Base-by-base conservation (phyloP, 1,140 invertebrate genomes). In the Brachionus angularis region DNA sequence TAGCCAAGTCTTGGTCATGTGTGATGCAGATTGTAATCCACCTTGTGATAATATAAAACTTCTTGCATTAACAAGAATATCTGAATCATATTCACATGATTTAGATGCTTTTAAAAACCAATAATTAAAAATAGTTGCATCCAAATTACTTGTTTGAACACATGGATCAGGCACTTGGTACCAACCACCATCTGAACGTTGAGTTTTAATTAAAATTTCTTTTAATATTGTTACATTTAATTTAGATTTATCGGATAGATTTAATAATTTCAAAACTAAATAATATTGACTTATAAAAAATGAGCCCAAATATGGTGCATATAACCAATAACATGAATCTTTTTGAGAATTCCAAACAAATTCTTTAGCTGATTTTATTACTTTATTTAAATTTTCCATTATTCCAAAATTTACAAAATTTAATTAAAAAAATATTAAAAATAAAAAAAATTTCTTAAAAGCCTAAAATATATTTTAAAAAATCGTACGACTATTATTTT, bases 261-360 rank as follows among this genome's bases (percentile, higher is more conserved):
- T 25, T n/a, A 67, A 33, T 7, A 47, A 67, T 12, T 29, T 47
- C 3, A 67, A 23, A 3, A 67, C 61, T 14, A 67, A n/a, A 46
- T 67, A 67, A 44, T 67, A 67, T 29, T 67, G 61, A 33, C 39
- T 46, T 21, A 49, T 67, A 25, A 67, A 67, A 47, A 67, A 67
- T 1, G 36, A 31, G 25, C 61, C 61, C 4, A 67, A 27, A 46
- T 67, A 67, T 2, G 61, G 61, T 12, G 61, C 25, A 29, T 47
- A 67, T 5, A 47, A 25, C 61, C 61, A 67, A n/a, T 67, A 67
- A 18, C 36, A 18, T 29, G 61, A 67, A 16, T 67, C 39, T 16
- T 67, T 67, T 34, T 67, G 61, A 1, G 61, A 46, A 5, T n/a
- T 1, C 61, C 61, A 67, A 47, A 29, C 53, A 21, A 7, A 58